Evolutionary conservation across 2,888 invertebrate genomes (phyloP), one percentile per base, ranked within the genome.

Genomic region (Troilus luridus): DNA sequence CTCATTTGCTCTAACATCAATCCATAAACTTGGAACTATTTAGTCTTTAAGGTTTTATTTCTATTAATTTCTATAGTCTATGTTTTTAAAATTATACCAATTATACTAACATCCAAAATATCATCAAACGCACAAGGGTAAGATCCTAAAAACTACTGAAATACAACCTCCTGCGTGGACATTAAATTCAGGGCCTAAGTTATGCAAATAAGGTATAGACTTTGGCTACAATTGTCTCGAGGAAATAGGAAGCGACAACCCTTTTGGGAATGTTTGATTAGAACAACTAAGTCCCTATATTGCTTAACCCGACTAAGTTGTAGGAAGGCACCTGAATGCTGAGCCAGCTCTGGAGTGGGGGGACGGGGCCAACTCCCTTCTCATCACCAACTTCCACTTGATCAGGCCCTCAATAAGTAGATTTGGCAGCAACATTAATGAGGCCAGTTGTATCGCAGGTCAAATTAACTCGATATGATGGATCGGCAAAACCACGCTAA

Each of bases 211-310:
- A 77, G 72, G 41, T 77, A 77, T 77, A 41, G 72, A 77, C 72
- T 77, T 77, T 41, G 41, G 41, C 14, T 41, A 41, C 72, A 27
- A 77, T 41, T 77, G 41, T 27, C 72, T 8, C 24, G 27, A 41
- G 27, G 72, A 41, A 77, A 77, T 77, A 77, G 72, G 72, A 77
- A 41, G 27, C 27, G 72, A 77, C 72, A 27, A 77, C 72, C 72
- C 72, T 77, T 77, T 77, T 27, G 72, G 72, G 72, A 85, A 85
- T 85, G 85, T 85, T 85, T 85, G 85, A 85, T 85, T 58, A 85
- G 56, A 11, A 56, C 56, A 85, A 85, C 85, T 85, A 58, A 85
- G 85, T 14, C 56, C n/a, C 56, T 56, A 85, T 85, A 85, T 54
- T 85, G 56, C 85, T 85, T 58, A 58, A 58, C 54, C 85, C 56